Base-by-base conservation (phyloP, 2,888 invertebrate species). In the Celastrina argiolus region DNA sequence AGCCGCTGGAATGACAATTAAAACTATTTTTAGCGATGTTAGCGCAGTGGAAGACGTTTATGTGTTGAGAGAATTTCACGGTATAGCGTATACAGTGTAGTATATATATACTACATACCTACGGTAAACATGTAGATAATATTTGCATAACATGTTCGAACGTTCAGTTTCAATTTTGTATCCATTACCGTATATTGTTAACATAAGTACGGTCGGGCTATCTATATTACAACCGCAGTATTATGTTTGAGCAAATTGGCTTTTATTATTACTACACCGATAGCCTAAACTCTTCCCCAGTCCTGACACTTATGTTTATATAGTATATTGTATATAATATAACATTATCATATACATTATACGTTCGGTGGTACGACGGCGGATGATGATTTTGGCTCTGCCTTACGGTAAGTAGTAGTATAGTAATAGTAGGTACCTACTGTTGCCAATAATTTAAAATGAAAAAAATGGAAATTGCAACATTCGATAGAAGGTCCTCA, bases 21-120 rank as follows among this genome's bases (percentile, higher is more conserved):
- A 69, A 42, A n/a, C 67, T 70, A 70, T 69, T 70, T 69, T 66
- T 69, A 69, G 66, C 56, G 22, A 51, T 64, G 42, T 51, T 65
- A 36, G 34, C 36, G 61, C 36, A 39, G 12, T 61, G 22, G 12
- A 22, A 16, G 34, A 36, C 36, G 22, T 61, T 39, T 34, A 5
- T 34, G 39, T 10, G 61, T 36, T 6, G 22, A 22, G 39, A 18
- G 36, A 18, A 34, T 36, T 39, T 34, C 22, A 14, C 18, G 36
- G 22, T 14, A 61, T 34, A n/a, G n/a, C n/a, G n/a, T n/a, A n/a
- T 28, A 28, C 5, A 28, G 28, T n/a, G n/a, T n/a, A n/a, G 28
- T 28, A 28, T 28, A 28, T 31, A 31, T 2, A 31, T 2, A 31
- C 31, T 5, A 7, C 6, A 31, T 1, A 5, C 31, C 6, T 31